Base-by-base conservation (phyloP, 1,140 invertebrate genomes). In the Zophobas morio region DNA sequence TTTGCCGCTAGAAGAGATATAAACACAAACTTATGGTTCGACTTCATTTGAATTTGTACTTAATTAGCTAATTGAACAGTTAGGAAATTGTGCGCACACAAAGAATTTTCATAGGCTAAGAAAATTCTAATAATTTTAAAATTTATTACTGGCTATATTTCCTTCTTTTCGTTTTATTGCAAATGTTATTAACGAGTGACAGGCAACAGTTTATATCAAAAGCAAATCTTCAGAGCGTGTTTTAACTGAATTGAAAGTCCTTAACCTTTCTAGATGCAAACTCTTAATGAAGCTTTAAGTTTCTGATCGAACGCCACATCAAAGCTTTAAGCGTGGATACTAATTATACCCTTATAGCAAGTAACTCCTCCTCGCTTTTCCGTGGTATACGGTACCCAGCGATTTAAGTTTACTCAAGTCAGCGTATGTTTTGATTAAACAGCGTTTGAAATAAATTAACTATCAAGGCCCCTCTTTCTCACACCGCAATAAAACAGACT, bases 31-130 rank as follows among this genome's bases (percentile, higher is more conserved):
- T 76, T 76, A 77, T 63, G 70, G 37, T 77, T 77, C 56, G 36
- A 77, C 70, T 77, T 57, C 60, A 77, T 77, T 73, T 77, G 76
- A 71, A 77, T 77, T 77, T 77, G 66, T 77, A 57, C 76, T 72
- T 77, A 77, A 77, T 77, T 77, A 77, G 71, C 76, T 77, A 77
- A 77, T 77, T 72, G 76, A 76, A 76, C 35, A 54, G 72, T 73
- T 66, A 66, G 60, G 60, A 66, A 40, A 46, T 37, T 32, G 39
- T 32, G 60, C 20, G 20, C 42, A 66, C 4, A 39, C 39, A 66
- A 6, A 40, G 60, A 66, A 66, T 66, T 66, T 66, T 66, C 39
- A 20, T 20, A 20, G 20, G 20, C 20, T 20, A 20, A 20, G 20
- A 20, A 20, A 20, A 20, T 20, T 20, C 20, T 20, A 20, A 20